phyloP scores from a whole-genome alignment of 2,113 vertebrate species.

The Pan paniscus region DNA sequence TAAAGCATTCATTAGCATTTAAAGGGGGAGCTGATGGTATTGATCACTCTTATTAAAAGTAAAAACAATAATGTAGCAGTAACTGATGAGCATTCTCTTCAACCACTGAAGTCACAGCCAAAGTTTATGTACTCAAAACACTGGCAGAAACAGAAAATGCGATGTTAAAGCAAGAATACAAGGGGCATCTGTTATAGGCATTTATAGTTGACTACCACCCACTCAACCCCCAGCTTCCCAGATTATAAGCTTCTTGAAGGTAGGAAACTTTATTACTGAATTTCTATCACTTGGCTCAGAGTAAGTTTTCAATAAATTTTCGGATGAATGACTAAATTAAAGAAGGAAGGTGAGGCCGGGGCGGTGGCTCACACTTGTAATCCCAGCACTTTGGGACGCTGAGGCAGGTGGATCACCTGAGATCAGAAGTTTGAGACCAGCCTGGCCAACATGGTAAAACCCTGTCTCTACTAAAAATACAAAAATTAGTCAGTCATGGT shows the following conservation, averaged over 20 bases:
- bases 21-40: slow-evolving; percentile 83
- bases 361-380: background rate
- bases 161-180: background rate
- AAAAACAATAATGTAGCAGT: slow-evolving; percentile 73
- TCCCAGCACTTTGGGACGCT: background rate
- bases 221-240: background rate
- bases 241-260: slow-evolving; percentile 15
- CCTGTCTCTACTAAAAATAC: background rate
- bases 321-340: background rate
- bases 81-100: slow-evolving; percentile 73
- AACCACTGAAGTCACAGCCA: slow-evolving; percentile 66
- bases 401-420: background rate
- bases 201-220: background rate
- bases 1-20: slow-evolving; percentile 85
- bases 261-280: slow-evolving; percentile 15
- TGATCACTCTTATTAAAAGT: slow-evolving; percentile 83
- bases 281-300: background rate
- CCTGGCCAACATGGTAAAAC: background rate
- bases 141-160: background rate
- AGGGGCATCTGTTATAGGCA: slow-evolving; percentile 1
- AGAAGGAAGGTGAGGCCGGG: no score
- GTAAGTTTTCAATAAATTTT: background rate
- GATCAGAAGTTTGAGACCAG: background rate
- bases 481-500: background rate
- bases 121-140: slow-evolving; percentile 34